Conservation (phyloP, 2,888 invertebrate genomes). For the Mythimna impura region DNA sequence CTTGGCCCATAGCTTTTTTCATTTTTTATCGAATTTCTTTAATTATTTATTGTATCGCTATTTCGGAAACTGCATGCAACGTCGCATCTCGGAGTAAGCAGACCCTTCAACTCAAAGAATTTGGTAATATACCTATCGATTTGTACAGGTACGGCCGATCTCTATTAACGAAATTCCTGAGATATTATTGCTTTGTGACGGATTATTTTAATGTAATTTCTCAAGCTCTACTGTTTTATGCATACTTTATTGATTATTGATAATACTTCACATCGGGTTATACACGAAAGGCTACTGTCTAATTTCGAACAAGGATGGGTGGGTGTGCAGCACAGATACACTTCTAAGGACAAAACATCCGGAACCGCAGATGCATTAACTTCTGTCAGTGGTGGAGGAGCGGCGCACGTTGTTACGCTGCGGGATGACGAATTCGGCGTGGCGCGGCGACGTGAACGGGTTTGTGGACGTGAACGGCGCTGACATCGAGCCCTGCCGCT, state of each 20-base stretch:
- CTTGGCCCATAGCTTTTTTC: too few species aligned
- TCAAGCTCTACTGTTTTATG: slow-evolving; percentile 42
- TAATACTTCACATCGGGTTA: slow-evolving; percentile 47
- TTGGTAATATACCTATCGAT: slow-evolving; percentile 1
- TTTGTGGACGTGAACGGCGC: slow-evolving; percentile 81
- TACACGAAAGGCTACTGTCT: slow-evolving; percentile 53
- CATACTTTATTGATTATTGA: slow-evolving; percentile 40
- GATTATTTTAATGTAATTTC: slow-evolving; percentile 29
- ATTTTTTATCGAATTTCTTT: not conserved
- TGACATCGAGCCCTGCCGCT: slow-evolving; percentile 77
- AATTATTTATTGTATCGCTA: not conserved
- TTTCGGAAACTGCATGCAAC: too few species aligned
- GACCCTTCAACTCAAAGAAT: slow-evolving; percentile 2
- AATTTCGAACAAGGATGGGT: slow-evolving; percentile 46
- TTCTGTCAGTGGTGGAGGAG: slow-evolving; percentile 79
- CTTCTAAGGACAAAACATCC: slow-evolving; percentile 39
- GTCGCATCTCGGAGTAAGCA: not conserved
- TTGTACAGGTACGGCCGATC: slow-evolving; percentile 9
- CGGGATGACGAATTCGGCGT: slow-evolving; percentile 88
- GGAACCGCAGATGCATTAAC: slow-evolving; percentile 54
- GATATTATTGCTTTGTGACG: slow-evolving; percentile 55
- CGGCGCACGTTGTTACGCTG: slow-evolving; percentile 80
- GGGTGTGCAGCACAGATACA: slow-evolving; percentile 34
- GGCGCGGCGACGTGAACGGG: slow-evolving; percentile 82
- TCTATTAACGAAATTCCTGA: slow-evolving; percentile 38